These are phyloP conservation scores for Nycticryphes semicollaris DNA, from an alignment of 2,113 vertebrate genomes.

Conservation along the genomic window DNA sequence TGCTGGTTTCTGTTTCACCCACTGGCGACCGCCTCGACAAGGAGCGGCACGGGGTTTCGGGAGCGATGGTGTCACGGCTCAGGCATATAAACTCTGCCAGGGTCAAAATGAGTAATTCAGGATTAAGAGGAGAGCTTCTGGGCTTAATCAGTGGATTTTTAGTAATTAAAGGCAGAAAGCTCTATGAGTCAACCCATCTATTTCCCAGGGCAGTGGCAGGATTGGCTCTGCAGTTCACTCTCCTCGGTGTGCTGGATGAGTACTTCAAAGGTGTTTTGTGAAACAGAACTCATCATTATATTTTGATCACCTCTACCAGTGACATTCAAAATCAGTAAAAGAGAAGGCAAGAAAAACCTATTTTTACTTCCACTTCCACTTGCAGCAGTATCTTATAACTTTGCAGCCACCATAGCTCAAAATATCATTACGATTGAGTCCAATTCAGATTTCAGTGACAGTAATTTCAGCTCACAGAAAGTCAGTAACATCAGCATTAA, in stretches of 20 bases:
- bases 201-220: neutral
- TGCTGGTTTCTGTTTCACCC: constrained; percentile 1
- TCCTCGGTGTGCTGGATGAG: neutral
- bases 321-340: neutral
- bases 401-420: neutral
- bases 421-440: too few relatives aligned
- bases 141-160: constrained; percentile 39
- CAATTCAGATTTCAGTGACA: neutral
- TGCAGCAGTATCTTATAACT: neutral
- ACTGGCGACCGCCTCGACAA: neutral
- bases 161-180: constrained; percentile 61
- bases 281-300: neutral
- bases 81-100: neutral
- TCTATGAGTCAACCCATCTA: neutral
- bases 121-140: constrained; percentile 47
- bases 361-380: neutral
- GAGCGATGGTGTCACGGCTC: neutral
- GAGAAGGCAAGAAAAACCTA: neutral
- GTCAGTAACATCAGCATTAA: neutral
- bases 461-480: neutral
- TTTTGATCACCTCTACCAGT: neutral
- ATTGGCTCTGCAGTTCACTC: accelerated
- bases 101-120: constrained; percentile 29
- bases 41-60: neutral
- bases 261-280: neutral